Evolutionary conservation across 2,113 vertebrate genomes (phyloP).

Genomic region (Hiodon tergisus): DNA sequence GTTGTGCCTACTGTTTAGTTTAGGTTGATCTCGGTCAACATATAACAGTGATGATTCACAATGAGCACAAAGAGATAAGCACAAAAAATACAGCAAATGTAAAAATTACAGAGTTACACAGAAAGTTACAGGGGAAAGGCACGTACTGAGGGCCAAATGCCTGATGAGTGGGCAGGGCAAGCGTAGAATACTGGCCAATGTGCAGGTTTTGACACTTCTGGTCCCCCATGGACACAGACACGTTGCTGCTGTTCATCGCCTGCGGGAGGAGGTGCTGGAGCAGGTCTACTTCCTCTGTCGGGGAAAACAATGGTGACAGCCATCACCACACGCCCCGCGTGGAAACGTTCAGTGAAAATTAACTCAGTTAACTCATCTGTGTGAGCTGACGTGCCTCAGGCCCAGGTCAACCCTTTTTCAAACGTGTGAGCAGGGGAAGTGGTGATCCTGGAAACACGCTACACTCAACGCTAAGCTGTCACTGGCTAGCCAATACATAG

Average conservation of each 20-base stretch:
- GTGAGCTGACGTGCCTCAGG: too few relatives aligned
- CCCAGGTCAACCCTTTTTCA: too few relatives aligned
- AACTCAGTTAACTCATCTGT: background rate
- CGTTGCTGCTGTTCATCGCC: conserved; percentile 44
- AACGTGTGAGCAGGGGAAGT: too few relatives aligned
- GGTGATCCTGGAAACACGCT: too few relatives aligned
- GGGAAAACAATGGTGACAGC: conserved; percentile 17
- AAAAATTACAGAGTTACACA: too few relatives aligned
- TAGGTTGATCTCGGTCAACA: background rate
- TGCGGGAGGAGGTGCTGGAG: conserved; percentile 52
- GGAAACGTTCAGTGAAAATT: background rate
- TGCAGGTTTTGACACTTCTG: conserved; percentile 56
- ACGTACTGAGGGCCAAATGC: conserved; percentile 51
- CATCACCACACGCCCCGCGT: background rate
- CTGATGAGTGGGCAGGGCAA: conserved; percentile 55
- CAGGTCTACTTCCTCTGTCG: conserved; percentile 65
- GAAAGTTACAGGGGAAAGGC: background rate
- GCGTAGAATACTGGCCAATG: conserved; percentile 60
- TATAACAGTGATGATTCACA: too few relatives aligned
- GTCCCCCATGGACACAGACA: conserved; percentile 50
- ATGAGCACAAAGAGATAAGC: too few relatives aligned
- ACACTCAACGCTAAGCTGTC: too few relatives aligned
- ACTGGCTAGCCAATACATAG: too few relatives aligned
- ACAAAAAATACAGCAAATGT: too few relatives aligned
- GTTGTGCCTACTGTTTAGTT: background rate